Conservation (phyloP, 2,113 vertebrate species). For the Setophaga petechia region DNA sequence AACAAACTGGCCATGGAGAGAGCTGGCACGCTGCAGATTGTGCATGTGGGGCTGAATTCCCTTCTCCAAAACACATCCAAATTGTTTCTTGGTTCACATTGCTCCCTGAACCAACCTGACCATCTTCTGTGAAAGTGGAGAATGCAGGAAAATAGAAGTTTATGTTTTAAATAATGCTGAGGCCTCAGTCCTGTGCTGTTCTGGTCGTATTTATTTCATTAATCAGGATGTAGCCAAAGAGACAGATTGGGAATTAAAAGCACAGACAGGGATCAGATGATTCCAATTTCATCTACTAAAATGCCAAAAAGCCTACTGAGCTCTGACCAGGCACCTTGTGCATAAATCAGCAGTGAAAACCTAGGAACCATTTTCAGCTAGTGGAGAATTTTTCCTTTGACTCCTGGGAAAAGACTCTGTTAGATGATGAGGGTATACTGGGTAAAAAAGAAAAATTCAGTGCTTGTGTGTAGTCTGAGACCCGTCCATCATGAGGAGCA, state of each 20-base stretch:
- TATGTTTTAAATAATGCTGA: rapidly evolving
- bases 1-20: neutral
- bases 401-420: neutral
- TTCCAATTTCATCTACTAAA: neutral
- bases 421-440: neutral
- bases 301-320: neutral
- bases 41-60: neutral
- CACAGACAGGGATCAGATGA: neutral
- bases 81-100: neutral
- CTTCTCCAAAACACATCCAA: neutral
- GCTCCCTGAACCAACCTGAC: neutral
- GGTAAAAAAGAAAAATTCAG: neutral
- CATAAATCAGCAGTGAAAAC: neutral
- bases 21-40: neutral
- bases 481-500: neutral
- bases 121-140: neutral
- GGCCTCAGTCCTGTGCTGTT: neutral
- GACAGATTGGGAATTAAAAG: neutral
- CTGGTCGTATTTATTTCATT: neutral
- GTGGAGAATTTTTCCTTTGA: neutral
- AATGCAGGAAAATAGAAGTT: neutral
- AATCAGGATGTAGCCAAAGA: neutral
- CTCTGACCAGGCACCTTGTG: neutral
- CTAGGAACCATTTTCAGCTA: neutral
- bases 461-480: neutral